These are phyloP conservation scores for Chaenogobius annularis DNA, from an alignment of 2,113 vertebrate species.

Conservation along the genomic window DNA sequence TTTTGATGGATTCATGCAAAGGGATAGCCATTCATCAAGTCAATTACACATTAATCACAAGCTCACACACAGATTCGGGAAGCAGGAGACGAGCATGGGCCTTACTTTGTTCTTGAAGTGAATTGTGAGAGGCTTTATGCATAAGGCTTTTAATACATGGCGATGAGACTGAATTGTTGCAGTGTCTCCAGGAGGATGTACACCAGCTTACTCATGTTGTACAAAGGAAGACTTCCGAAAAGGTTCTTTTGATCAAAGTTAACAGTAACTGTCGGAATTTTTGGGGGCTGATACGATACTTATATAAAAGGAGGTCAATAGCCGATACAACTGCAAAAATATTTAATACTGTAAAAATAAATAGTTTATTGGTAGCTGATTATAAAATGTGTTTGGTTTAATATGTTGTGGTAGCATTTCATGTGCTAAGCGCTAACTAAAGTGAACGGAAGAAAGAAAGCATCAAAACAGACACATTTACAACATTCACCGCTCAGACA, in stretches of 20 bases:
- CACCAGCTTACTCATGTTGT: slow-evolving; percentile 31
- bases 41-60: slow-evolving; percentile 76
- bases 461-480: too few species aligned
- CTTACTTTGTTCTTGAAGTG: slow-evolving; percentile 62
- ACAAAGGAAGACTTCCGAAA: slow-evolving; percentile 40
- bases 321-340: too few species aligned
- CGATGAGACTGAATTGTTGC: slow-evolving; percentile 47
- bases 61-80: slow-evolving; percentile 62
- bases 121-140: slow-evolving; percentile 56
- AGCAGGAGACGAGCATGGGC: slow-evolving; percentile 59
- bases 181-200: slow-evolving; percentile 44
- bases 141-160: slow-evolving; percentile 53
- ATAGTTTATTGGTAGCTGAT: too few species aligned
- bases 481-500: too few species aligned
- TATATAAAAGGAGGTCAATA: too few species aligned
- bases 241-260: slow-evolving; percentile 32
- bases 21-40: slow-evolving; percentile 76
- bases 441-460: too few species aligned
- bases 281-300: too few species aligned
- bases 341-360: too few species aligned
- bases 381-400: too few species aligned
- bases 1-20: slow-evolving; percentile 76
- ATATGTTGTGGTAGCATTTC: too few species aligned
- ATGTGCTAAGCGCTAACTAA: too few species aligned
- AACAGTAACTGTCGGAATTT: neutral